Percentiles rank a stretch among this genome's conserved stretches.
phyloP scores from a whole-genome alignment of 53 echinoderm and acorn worm species.

The Stichopus horrens region DNA sequence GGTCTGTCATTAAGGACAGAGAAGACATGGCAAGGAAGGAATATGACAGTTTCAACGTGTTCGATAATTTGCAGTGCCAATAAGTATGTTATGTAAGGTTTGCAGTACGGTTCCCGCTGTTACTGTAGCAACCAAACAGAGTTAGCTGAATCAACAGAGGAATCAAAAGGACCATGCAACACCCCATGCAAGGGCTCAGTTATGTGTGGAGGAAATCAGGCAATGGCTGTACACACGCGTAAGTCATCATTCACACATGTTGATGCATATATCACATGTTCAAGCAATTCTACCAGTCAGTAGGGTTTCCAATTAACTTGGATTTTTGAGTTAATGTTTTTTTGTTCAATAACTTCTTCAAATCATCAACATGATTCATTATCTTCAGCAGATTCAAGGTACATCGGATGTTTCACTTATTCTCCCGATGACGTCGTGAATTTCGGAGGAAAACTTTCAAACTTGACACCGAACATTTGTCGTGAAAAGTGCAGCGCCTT shows the following conservation, averaged over 20 bases:
- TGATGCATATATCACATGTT: too few relatives aligned
- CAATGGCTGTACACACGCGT: too few relatives aligned
- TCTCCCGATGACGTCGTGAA: neutral
- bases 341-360: too few relatives aligned
- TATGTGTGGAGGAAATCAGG: neutral
- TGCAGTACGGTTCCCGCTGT: neutral
- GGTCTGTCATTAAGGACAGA: neutral
- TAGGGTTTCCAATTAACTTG: too few relatives aligned
- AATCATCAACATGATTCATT: too few relatives aligned
- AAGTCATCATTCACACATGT: too few relatives aligned
- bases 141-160: neutral
- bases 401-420: neutral
- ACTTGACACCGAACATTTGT: neutral
- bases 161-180: neutral
- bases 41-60: neutral
- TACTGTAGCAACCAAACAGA: constrained; percentile 3
- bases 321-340: too few relatives aligned
- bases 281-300: too few relatives aligned
- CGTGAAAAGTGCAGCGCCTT: neutral
- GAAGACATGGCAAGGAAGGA: neutral
- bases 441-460: neutral
- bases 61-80: neutral
- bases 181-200: neutral
- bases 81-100: neutral
- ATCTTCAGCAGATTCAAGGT: neutral